phyloP scores from a whole-genome alignment of 1,140 invertebrate species.

The Neuroterus valhalla region DNA sequence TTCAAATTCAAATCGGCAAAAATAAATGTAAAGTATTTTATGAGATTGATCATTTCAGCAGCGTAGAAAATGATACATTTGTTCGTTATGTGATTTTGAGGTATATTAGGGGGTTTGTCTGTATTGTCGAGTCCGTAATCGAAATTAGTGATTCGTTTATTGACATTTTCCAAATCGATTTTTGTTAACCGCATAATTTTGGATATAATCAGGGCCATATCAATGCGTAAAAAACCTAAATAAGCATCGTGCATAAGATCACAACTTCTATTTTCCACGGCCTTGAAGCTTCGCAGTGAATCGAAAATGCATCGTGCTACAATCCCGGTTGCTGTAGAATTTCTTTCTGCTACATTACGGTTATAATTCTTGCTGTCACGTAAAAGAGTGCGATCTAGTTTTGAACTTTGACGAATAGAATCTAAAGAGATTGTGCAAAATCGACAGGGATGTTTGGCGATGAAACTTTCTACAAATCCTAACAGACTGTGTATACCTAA shows the following conservation, averaged over 20 bases:
- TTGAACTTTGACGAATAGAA: too few species aligned
- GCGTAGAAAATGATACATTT: constrained; percentile 13
- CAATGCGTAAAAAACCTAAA: not conserved
- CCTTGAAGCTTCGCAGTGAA: too few species aligned
- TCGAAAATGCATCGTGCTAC: too few species aligned
- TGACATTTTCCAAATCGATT: not conserved
- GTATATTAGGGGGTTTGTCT: not conserved
- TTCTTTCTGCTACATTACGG: too few species aligned
- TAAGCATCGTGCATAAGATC: constrained; percentile 22
- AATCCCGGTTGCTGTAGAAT: too few species aligned
- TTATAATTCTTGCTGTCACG: too few species aligned
- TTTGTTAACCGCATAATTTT: not conserved
- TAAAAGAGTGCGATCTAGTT: too few species aligned
- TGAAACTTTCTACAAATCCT: not conserved
- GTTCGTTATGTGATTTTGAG: not conserved
- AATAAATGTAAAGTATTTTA: not conserved
- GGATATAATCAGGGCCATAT: not conserved
- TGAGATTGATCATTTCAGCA: not conserved
- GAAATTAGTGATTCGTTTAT: too few species aligned
- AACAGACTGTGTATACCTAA: too few species aligned
- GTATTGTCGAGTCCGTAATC: too few species aligned
- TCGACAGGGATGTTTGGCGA: not conserved
- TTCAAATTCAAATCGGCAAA: constrained; percentile 1
- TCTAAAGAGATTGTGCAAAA: not conserved
- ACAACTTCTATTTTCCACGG: not conserved